These are phyloP conservation scores for Mycteria americana DNA, from an alignment of 2,797 vertebrate species.

Conservation along the genomic window DNA sequence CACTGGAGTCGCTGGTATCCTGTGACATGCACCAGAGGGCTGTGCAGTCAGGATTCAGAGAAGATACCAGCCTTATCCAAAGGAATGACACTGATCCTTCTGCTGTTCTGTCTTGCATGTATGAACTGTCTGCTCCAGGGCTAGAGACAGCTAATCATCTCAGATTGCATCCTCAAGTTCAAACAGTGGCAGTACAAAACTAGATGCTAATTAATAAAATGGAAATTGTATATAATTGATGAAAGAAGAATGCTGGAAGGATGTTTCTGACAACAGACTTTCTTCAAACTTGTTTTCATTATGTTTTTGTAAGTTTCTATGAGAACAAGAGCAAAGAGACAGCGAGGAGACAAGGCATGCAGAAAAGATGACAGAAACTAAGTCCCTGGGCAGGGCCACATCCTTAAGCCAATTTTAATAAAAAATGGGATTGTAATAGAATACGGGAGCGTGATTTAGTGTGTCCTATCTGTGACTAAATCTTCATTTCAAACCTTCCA, in stretches of 20 bases:
- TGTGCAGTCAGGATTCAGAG: neutral
- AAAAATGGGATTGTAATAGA: neutral
- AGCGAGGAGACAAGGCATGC: neutral
- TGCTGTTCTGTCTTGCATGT: neutral
- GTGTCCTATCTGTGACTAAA: neutral
- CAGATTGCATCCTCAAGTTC: neutral
- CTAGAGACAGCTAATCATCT: neutral
- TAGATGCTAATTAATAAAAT: slow-evolving; percentile 22
- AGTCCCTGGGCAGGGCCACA: neutral
- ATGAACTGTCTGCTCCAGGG: neutral
- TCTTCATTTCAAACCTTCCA: neutral
- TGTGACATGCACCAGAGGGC: neutral
- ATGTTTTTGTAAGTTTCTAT: neutral
- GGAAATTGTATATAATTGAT: neutral
- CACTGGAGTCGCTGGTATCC: neutral
- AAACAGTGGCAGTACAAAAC: neutral
- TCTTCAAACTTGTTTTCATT: neutral
- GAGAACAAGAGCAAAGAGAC: neutral
- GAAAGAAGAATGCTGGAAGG: neutral
- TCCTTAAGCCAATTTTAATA: neutral
- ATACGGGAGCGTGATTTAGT: neutral
- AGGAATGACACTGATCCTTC: neutral
- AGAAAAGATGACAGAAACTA: neutral
- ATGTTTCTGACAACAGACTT: neutral
- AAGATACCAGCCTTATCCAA: neutral